Conservation (phyloP, 2,888 invertebrate species). For the Tholera decimalis region DNA sequence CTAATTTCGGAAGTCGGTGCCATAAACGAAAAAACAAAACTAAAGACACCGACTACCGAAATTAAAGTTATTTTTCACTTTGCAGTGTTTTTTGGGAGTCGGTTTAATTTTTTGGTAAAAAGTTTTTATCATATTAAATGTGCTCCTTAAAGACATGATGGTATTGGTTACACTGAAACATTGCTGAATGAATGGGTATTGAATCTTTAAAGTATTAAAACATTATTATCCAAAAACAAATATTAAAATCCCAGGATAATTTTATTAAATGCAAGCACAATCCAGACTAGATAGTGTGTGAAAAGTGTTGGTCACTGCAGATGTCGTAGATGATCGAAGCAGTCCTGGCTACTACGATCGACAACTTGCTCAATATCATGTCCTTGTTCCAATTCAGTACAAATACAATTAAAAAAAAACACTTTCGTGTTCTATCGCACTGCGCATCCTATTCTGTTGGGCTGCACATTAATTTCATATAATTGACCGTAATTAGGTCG, state of each 20-base stretch:
- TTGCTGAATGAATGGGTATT: background rate
- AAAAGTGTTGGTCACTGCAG: background rate
- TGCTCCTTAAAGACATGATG: background rate
- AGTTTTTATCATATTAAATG: no score
- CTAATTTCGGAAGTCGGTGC: no score
- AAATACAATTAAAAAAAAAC: constrained; percentile 6
- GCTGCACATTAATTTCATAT: constrained; percentile 1
- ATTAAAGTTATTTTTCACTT: no score
- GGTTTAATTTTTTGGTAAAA: no score
- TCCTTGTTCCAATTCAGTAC: constrained; percentile 53
- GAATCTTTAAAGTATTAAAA: background rate
- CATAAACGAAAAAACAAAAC: no score
- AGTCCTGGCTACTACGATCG: background rate
- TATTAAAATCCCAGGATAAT: no score
- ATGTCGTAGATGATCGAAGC: constrained; percentile 11
- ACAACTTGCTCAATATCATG: constrained; percentile 19
- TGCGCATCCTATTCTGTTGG: constrained; percentile 1
- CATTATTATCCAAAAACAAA: no score
- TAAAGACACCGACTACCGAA: no score
- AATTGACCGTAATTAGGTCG: constrained; percentile 43
- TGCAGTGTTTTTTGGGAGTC: no score
- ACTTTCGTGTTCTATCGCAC: constrained; percentile 5
- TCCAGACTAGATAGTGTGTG: background rate
- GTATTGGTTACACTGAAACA: background rate
- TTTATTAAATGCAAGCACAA: background rate